A percentile compares a stretch with the other conserved stretches of the same genome.
phyloP scores from a whole-genome alignment of 2,888 invertebrate genomes.

The Norana najaformis region DNA sequence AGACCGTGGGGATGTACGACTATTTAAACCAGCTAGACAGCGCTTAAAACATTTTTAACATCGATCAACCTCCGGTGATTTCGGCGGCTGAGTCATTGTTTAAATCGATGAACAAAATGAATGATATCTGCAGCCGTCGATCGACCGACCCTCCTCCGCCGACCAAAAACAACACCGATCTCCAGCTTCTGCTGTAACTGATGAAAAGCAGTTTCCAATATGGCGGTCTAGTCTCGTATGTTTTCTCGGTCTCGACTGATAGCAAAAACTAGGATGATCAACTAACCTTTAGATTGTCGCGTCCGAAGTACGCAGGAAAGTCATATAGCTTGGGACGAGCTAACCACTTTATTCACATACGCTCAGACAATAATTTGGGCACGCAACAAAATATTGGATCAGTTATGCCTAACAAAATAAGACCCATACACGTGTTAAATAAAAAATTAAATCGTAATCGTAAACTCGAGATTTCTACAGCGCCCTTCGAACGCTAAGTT shows the following conservation, averaged over 20 bases:
- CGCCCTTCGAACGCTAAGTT: no score
- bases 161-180: not conserved
- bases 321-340: no score
- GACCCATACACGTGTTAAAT: no score
- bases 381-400: no score
- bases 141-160: not conserved
- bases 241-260: no score
- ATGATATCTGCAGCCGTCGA: constrained; percentile 3
- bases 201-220: not conserved
- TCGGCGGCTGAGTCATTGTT: constrained; percentile 7
- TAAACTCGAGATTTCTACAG: no score
- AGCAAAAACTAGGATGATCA: no score
- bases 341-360: no score
- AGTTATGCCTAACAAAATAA: no score
- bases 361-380: not conserved
- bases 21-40: not conserved
- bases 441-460: no score
- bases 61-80: not conserved
- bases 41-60: not conserved
- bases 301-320: no score
- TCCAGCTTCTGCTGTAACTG: not conserved
- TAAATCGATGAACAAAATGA: not conserved
- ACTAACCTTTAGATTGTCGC: no score
- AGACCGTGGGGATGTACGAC: not conserved
- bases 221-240: not conserved